Conservation (phyloP, 2,888 invertebrate genomes). For the Eutolmus rufibarbis region DNA sequence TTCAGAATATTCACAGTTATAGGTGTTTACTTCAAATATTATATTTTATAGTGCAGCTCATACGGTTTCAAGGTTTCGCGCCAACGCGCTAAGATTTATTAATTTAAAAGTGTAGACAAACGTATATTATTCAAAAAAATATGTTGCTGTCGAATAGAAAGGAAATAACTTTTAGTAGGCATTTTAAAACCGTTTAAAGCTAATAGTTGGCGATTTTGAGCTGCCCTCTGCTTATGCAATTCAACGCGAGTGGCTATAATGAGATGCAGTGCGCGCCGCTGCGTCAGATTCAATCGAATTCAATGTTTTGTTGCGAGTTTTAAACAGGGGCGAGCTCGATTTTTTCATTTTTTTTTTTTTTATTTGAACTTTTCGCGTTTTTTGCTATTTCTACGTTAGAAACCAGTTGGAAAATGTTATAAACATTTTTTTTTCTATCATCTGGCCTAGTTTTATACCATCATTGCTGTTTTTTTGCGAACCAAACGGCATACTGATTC, state of each 20-base stretch:
- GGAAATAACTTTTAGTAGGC: neutral
- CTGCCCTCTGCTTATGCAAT: neutral
- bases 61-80: neutral
- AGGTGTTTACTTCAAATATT: neutral
- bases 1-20: neutral
- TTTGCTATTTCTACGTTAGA: neutral
- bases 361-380: neutral
- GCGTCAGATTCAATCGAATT: neutral
- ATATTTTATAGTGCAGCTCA: neutral
- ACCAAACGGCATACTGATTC: neutral
- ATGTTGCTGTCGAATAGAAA: neutral
- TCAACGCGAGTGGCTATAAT: neutral
- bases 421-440: neutral
- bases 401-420: slow-evolving; percentile 9
- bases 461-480: neutral
- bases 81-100: neutral
- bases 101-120: neutral
- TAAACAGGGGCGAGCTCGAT: neutral
- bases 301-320: neutral
- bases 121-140: neutral
- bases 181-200: neutral
- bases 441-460: neutral
- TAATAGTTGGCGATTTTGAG: neutral
- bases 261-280: neutral
- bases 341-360: neutral